Conservation (phyloP, 1,140 invertebrate genomes). For the Calliopsis andreniformis region DNA sequence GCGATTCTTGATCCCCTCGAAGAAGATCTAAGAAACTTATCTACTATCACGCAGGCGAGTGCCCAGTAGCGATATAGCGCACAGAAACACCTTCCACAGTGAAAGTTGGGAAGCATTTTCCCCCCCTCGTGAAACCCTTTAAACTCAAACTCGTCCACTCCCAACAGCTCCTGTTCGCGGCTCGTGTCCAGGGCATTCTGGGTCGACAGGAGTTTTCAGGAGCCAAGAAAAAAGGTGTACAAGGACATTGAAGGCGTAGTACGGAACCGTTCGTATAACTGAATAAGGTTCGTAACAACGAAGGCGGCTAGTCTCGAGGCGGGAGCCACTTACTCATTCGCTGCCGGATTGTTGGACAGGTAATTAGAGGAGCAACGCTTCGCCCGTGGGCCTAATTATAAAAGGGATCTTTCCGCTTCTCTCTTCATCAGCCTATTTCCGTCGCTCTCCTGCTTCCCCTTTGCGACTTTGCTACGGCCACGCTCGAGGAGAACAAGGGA, state of each 20-base stretch:
- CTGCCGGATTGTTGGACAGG: slow-evolving; percentile 75
- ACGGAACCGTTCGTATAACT: slow-evolving; percentile 60
- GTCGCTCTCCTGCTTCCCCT: slow-evolving; percentile 34
- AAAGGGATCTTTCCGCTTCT: slow-evolving; percentile 63
- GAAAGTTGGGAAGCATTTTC: too few relatives aligned
- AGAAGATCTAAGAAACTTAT: too few relatives aligned
- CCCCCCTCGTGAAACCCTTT: too few relatives aligned
- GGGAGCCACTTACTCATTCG: slow-evolving; percentile 70
- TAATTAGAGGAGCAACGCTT: slow-evolving; percentile 80
- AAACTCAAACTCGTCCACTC: neutral
- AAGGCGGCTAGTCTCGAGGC: slow-evolving; percentile 36
- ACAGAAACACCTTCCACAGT: too few relatives aligned
- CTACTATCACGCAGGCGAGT: too few relatives aligned
- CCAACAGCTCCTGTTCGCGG: neutral
- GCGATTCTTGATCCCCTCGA: too few relatives aligned
- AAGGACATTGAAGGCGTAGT: slow-evolving; percentile 16
- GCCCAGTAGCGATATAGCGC: too few relatives aligned
- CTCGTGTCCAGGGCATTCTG: neutral
- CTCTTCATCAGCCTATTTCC: slow-evolving; percentile 43
- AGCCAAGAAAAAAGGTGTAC: slow-evolving; percentile 16
- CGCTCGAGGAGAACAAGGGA: neutral
- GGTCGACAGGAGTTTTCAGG: slow-evolving; percentile 12
- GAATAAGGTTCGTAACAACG: slow-evolving; percentile 70
- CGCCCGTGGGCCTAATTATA: slow-evolving; percentile 80
- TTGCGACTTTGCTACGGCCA: slow-evolving; percentile 16